Evolutionary conservation across 1,140 invertebrate genomes (phyloP), one percentile per base, ranked within the genome.

Genomic region (Helicoverpa armigera): DNA sequence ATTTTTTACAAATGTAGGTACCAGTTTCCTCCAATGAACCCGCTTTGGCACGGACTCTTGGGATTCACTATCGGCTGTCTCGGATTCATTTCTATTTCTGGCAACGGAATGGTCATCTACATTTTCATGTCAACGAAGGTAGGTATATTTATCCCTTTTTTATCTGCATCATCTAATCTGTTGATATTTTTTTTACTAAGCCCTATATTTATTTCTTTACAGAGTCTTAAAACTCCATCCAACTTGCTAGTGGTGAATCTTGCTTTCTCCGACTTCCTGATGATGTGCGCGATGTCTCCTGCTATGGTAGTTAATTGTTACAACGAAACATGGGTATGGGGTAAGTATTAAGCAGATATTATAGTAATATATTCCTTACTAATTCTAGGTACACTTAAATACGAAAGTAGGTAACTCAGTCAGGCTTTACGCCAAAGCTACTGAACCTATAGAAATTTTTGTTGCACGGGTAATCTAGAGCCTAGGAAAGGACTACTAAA

Each of bases 241-340:
- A 98, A 98, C 92, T 91, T 98, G 75, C 95, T 98, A 48, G 97
- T 98, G 12, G 96, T 98, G 58, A 98, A 98, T 94, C 95, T 98
- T 84, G 98, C 98, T 9, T 97, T 98, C 90, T 98, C 97, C 11
- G 98, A 99, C 89, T 98, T 98, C 87, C 93, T 97, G 53, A 98
- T 99, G 97, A 98, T 98, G 98, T 95, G 97, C 77, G 94, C 94
- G 76, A 98, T 98, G 97, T 96, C 97, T 82, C 97, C 98, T 31
- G 96, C 97, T 79, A 98, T 98, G 97, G 96, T 98, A 50, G 96
- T 98, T 81, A 98, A 98, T 94, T 98, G 98, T 92, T 98, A 98
- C 88, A 96, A 97, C 85, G 97, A 98, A 95, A 98, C 98, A 10
- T 98, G 98, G 98, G 96, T 98, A 65, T 96, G 98, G 74, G 98